Conservation (phyloP, 2,113 vertebrate genomes). For the Eptatretus burgeri region DNA sequence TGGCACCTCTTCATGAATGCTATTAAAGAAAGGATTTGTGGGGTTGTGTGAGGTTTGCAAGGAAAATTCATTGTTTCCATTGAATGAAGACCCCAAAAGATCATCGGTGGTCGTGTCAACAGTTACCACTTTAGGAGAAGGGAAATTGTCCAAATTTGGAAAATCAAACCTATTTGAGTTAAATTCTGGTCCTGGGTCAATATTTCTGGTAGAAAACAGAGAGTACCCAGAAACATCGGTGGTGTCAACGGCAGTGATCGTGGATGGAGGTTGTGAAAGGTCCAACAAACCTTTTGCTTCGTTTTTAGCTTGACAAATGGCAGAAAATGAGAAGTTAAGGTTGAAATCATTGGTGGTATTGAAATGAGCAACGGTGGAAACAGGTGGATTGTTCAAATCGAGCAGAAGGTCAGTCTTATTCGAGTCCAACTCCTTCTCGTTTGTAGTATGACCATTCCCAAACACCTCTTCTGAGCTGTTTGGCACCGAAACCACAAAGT, state of each 20-base stretch:
- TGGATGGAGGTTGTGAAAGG: slow-evolving; percentile 12
- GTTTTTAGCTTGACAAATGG: slow-evolving; percentile 17
- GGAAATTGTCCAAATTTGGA: no score
- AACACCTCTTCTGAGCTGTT: slow-evolving; percentile 10
- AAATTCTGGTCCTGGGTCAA: no score
- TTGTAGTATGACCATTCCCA: no score
- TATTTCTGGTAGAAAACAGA: no score
- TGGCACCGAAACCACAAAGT: slow-evolving; percentile 15
- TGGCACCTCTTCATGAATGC: slow-evolving; percentile 29
- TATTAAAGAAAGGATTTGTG: slow-evolving; percentile 46
- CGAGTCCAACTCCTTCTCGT: slow-evolving; percentile 7
- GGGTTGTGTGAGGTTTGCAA: slow-evolving; percentile 17
- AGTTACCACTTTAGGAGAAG: no score
- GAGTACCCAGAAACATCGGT: no score
- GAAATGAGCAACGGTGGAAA: slow-evolving; percentile 11
- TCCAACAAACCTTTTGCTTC: slow-evolving; percentile 12
- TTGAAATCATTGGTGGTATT: slow-evolving; percentile 15
- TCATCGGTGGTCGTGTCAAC: no score
- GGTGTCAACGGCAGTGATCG: no score
- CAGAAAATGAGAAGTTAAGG: slow-evolving; percentile 14
- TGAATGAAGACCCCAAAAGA: no score
- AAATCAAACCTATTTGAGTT: no score
- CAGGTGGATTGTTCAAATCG: slow-evolving; percentile 14
- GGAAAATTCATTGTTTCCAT: not conserved
- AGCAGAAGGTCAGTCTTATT: slow-evolving; percentile 15